Evolutionary conservation across 2,113 vertebrate species (phyloP).

Genomic region (Brachionichthys hirsutus): DNA sequence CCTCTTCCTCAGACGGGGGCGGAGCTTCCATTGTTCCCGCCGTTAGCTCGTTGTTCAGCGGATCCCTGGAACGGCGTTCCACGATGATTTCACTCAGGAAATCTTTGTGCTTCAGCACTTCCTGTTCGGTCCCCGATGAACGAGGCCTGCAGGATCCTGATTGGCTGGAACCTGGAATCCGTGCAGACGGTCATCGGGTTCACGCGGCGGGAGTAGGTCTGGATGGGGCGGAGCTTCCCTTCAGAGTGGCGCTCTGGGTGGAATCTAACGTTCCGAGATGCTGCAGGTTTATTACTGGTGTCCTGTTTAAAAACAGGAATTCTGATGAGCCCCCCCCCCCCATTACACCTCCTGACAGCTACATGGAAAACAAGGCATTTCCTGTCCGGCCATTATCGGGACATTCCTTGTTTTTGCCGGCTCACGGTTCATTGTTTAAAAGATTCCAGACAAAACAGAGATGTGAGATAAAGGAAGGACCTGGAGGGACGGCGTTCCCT

Average conservation of each 20-base stretch:
- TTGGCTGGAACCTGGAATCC: conserved; percentile 8
- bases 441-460: conserved; percentile 19
- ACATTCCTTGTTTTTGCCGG: conserved; percentile 53
- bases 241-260: no score
- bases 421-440: conserved; percentile 39
- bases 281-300: no score
- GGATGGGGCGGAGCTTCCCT: no score
- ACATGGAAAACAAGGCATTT: conserved; percentile 58
- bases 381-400: conserved; percentile 30
- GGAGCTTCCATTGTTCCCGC: conserved; percentile 22
- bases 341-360: conserved; percentile 37
- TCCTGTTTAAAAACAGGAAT: no score
- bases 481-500: no score
- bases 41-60: conserved; percentile 36
- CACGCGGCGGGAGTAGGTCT: not conserved
- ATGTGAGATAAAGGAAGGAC: conserved; percentile 28
- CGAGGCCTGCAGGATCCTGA: conserved; percentile 30
- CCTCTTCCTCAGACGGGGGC: conserved; percentile 2
- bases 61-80: not conserved
- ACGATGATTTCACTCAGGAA: conserved; percentile 41
- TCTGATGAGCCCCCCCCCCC: no score
- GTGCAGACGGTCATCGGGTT: conserved; percentile 35
- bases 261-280: no score
- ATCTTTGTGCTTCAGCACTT: conserved; percentile 32
- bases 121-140: conserved; percentile 39